Evolutionary conservation across 2,113 vertebrate species (phyloP).

Genomic region (Numida meleagris): DNA sequence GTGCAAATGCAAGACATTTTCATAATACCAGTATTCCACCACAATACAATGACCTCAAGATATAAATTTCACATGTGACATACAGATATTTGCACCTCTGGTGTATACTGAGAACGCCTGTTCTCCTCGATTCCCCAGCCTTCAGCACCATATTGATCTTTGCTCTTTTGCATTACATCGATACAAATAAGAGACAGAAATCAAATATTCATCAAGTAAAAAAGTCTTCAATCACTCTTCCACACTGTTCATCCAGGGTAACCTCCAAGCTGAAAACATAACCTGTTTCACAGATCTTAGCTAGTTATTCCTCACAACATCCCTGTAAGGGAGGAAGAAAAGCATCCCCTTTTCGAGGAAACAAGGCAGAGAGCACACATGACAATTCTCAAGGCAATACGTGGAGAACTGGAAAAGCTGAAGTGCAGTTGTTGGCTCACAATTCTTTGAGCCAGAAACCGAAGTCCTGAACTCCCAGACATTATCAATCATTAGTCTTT

Average conservation of each 20-base stretch:
- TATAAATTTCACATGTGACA: neutral
- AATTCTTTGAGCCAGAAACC: conserved; percentile 27
- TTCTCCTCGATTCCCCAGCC: neutral
- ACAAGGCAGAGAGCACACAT: conserved; percentile 11
- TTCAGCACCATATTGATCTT: conserved; percentile 12
- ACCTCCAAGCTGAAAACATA: neutral
- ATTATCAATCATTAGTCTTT: neutral
- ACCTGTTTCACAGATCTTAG: neutral
- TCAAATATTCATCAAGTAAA: neutral
- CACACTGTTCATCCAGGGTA: neutral
- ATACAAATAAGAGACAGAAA: neutral
- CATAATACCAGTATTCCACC: neutral
- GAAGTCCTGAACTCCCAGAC: neutral
- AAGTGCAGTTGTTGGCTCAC: neutral
- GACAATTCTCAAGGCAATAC: conserved; percentile 19
- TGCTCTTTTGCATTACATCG: neutral
- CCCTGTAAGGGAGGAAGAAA: conserved; percentile 50
- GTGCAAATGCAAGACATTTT: neutral
- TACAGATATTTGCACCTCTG: neutral
- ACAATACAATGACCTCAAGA: neutral
- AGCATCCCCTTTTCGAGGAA: conserved; percentile 12
- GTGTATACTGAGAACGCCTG: neutral
- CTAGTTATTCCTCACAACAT: conserved; percentile 39
- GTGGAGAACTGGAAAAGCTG: neutral
- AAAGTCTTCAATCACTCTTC: conserved; percentile 5